Base-by-base conservation (phyloP, 2,797 vertebrate species). In the Hydrocynus forskahlii region DNA sequence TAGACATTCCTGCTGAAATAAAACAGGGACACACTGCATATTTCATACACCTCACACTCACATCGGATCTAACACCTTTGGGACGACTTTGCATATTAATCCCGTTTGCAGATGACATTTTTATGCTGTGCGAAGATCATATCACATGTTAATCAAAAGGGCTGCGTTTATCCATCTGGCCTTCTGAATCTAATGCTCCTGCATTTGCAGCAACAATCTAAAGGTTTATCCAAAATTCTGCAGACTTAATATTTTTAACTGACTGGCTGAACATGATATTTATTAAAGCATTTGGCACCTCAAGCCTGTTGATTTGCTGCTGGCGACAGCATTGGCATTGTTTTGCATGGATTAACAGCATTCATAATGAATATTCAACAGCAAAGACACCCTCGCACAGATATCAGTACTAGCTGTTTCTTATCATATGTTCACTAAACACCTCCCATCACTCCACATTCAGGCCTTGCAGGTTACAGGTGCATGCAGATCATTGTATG, bases 121-220 rank as follows among this genome's bases (percentile, higher is more conserved):
- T 69, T 57, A 7, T 63, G 69, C 68, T 63, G n/a, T 55, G 71
- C 64, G n/a, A 75, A 64, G 23, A 59, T 25, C 10, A 55, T 52
- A 79, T 71, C 71, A 66, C 21, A 60, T 80, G 66, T 76, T 79
- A 38, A 78, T 59, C 54, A 73, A 86, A 86, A 84, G 84, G 84
- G 86, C 85, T 85, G 80, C 78, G 78, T 79, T 79, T 59, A 71
- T 79, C 71, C 75, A 66, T 67, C 72, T 79, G 38, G 70, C 50
- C 76, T 71, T 40, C 43, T 71, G 35, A 17, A 64, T 50, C 54
- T 35, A 19, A 50, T 21, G 54, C 29, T 79, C 40, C 50, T 68
- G 12, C 16, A 59, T 68, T 78, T 21, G 19, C 35, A 68, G 55
- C 23, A 50, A 7, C 23, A 6, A 10, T 59, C 5, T 23, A 8